Base-by-base conservation (phyloP, 2,888 invertebrate genomes). In the Meta bourneti region DNA sequence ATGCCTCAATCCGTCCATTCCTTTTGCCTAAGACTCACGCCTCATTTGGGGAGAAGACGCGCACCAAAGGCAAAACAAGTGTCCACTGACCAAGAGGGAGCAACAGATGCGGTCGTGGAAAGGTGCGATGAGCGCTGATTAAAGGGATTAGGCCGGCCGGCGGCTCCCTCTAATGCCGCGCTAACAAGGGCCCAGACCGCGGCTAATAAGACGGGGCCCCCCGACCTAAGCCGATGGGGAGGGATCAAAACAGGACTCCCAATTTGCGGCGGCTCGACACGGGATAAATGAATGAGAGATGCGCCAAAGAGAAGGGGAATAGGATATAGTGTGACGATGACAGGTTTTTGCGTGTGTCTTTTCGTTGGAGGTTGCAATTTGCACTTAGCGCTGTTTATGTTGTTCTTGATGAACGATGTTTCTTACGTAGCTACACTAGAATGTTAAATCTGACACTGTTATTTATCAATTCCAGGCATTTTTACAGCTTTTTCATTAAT, bases 121-220 rank as follows among this genome's bases (percentile, higher is more conserved):
- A 91, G 84, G 90, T 91, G 61, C 84, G 82, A 86, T 77, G 90
- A 86, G 90, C 71, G 86, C 90, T 91, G 90, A 91, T 91, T 91
- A 91, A 91, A 91, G 90, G 86, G 90, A 91, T 90, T 90, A 86
- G 69, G 81, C 61, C 81, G 75, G 81, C 81, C 79, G 51, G 90
- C 74, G 83, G 83, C 79, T 79, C 72, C 9, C 89, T 84, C 90
- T 91, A 91, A 91, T 91, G 90, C 90, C 49, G 90, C 90, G 86
- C 90, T 91, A 91, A 91, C 90, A 91, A 91, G 90, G 81, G 54
- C 81, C 85, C 79, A 84, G 85, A 84, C 90, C 90, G 85, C 90
- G 85, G 79, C 90, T 91, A 91, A 91, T 91, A 91, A 91, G 90
- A 91, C 75, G 81, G 74, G 89, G 52, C 83, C 84, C 80, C 77